A percentile compares a stretch with the other conserved stretches of the same genome.
phyloP scores from a whole-genome alignment of 2,888 invertebrate species.

The Criorhina ranunculi region DNA sequence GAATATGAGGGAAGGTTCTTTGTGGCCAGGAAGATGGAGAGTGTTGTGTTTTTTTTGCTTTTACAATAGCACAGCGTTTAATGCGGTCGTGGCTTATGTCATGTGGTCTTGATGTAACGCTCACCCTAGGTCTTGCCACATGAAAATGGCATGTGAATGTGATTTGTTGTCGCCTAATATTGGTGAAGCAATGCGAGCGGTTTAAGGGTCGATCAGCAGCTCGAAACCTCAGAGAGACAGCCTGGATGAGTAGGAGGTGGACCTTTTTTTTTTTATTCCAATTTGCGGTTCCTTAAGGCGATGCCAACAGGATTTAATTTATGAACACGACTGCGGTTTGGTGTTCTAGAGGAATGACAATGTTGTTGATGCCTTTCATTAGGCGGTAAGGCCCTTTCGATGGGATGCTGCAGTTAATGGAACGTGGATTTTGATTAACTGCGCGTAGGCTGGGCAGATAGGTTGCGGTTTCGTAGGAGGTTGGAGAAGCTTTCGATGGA shows the following conservation, averaged over 20 bases:
- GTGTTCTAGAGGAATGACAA: constrained; percentile 46
- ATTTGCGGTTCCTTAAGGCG: constrained; percentile 47
- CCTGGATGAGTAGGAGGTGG: constrained; percentile 29
- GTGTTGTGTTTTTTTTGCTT: constrained; percentile 16
- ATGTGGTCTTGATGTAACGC: constrained; percentile 63
- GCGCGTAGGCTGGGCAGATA: constrained; percentile 27
- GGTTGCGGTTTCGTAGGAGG: constrained; percentile 22
- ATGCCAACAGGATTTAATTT: constrained; percentile 53
- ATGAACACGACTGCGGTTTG: constrained; percentile 61
- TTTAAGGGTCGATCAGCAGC: constrained; percentile 50
- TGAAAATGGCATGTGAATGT: constrained; percentile 68
- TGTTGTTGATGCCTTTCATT: constrained; percentile 56
- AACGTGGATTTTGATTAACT: constrained; percentile 45
- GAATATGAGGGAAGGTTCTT: constrained; percentile 38
- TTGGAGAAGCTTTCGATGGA: background rate
- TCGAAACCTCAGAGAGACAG: constrained; percentile 13
- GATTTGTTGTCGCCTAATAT: constrained; percentile 75
- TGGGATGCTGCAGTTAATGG: constrained; percentile 37
- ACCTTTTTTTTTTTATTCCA: constrained; percentile 9
- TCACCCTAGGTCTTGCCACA: constrained; percentile 46
- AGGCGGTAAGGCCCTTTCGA: constrained; percentile 1
- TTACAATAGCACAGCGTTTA: constrained; percentile 56
- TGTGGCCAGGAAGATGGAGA: constrained; percentile 51
- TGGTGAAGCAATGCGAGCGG: constrained; percentile 44
- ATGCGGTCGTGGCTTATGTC: constrained; percentile 72